phyloP scores from a whole-genome alignment of 2,113 vertebrate genomes.

The Passer domesticus region DNA sequence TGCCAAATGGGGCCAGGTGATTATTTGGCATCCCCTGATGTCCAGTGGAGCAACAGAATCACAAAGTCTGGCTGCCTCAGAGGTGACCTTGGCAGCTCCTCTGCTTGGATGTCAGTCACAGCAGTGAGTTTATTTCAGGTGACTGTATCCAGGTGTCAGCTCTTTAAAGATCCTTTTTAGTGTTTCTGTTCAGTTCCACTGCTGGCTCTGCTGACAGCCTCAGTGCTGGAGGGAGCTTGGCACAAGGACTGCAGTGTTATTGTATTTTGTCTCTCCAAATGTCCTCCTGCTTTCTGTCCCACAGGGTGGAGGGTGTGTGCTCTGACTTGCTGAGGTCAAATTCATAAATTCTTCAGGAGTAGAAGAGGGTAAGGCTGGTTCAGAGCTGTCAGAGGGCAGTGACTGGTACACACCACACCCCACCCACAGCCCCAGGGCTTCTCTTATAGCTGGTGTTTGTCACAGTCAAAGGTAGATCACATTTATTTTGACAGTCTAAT shows the following conservation, averaged over 20 bases:
- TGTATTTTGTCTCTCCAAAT: neutral
- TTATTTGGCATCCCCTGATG: neutral
- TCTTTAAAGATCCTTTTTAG: neutral
- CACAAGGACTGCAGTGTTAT: neutral
- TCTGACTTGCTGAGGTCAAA: neutral
- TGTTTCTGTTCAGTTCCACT: neutral
- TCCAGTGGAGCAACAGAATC: neutral
- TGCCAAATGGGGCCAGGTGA: neutral
- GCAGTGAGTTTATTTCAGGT: neutral
- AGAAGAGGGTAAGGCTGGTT: neutral
- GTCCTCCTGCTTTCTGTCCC: neutral
- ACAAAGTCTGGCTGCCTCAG: neutral
- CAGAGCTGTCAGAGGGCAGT: neutral
- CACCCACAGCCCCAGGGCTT: fast-evolving
- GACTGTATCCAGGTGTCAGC: slow-evolving; percentile 14
- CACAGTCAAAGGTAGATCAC: neutral
- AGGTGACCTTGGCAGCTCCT: neutral
- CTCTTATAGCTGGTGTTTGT: neutral
- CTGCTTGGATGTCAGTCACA: neutral
- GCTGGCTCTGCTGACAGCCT: neutral
- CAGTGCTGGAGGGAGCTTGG: neutral
- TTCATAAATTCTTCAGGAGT: neutral
- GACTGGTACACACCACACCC: neutral
- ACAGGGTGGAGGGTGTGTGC: neutral
- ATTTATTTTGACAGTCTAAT: neutral